Evolutionary conservation across 2,888 invertebrate genomes (phyloP).

Genomic region (Drosophila austrosaltans): DNA sequence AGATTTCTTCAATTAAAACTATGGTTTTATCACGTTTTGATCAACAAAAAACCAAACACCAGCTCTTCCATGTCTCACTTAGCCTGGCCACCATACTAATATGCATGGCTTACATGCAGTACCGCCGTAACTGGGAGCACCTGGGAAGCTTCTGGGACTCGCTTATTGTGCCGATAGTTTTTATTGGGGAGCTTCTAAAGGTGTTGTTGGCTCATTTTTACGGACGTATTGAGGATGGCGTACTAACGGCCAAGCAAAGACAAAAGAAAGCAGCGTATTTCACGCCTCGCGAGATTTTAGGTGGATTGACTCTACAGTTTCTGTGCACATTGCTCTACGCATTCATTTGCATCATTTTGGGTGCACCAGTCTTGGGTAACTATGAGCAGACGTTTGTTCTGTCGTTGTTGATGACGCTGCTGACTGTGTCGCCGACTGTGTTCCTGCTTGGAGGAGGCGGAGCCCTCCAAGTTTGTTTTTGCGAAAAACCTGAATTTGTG

Average conservation of each 20-base stretch:
- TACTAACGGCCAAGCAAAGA: slow-evolving; percentile 76
- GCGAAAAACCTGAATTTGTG: slow-evolving; percentile 82
- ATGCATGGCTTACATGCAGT: slow-evolving; percentile 83
- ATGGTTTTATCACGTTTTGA: slow-evolving; percentile 78
- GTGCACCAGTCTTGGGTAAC: slow-evolving; percentile 83
- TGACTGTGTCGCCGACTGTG: slow-evolving; percentile 82
- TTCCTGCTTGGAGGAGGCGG: slow-evolving; percentile 82
- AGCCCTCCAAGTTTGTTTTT: slow-evolving; percentile 82
- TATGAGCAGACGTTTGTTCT: slow-evolving; percentile 83
- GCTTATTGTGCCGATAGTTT: slow-evolving; percentile 81
- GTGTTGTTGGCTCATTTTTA: slow-evolving; percentile 80
- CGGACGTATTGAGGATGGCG: slow-evolving; percentile 71
- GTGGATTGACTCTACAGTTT: slow-evolving; percentile 80
- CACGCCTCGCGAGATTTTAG: slow-evolving; percentile 76
- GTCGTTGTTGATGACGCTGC: slow-evolving; percentile 80
- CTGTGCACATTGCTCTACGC: slow-evolving; percentile 80
- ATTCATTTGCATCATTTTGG: slow-evolving; percentile 82
- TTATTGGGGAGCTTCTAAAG: slow-evolving; percentile 81
- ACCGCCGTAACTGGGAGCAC: slow-evolving; percentile 79
- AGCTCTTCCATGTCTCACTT: slow-evolving; percentile 82
- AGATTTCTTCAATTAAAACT: slow-evolving; percentile 16
- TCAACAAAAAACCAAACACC: slow-evolving; percentile 82
- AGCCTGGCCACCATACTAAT: slow-evolving; percentile 81
- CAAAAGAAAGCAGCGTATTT: slow-evolving; percentile 79
- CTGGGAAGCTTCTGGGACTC: slow-evolving; percentile 82